Evolutionary conservation across 2,797 vertebrate species (phyloP), one percentile per base, ranked within the genome.

Genomic region (Lemur catta): DNA sequence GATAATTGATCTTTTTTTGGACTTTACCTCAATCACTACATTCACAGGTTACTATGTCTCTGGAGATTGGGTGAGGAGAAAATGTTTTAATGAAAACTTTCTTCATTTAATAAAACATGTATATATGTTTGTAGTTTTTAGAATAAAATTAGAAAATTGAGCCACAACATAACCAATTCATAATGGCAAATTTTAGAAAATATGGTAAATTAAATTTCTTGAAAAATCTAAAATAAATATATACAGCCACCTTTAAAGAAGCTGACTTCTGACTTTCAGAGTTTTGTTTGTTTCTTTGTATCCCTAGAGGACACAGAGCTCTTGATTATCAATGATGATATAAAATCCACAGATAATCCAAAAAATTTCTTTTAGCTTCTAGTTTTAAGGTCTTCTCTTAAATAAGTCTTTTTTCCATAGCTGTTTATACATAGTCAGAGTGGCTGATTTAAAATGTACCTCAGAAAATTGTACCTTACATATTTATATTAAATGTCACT

Each of bases 321-420:
- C 26, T 12, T 76, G 48, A 89, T 89, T 93, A 84, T 84, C 35
- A 84, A 80, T 52, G 22, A 59, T 94, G 26, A 61, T 71, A 96
- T 79, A 50, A 96, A 96, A 93, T 52, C 18, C n/a, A 84, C 5
- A 84, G n/a, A 52, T 85, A 88, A 91, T 41, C 41, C 14, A 55
- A 93, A 96, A 63, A 59, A 76, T 48, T 71, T 46, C 20, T 71
- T 82, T 57, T 61, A 76, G 24, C 41, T 18, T 67, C 50, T 84
- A 84, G 4, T 75, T 92, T 92, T 94, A 84, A 95, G 90, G 20
- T 5, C n/a, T 94, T 93, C 87, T 28, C 35, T 87, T 94, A 61
- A 92, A 92, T 33, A 93, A 96, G 35, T 33, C 18, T 46, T 75
- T 91, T 24, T 93, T 75, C 33, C 33, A 91, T 82, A 90, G 35